phyloP scores from a whole-genome alignment of 1,140 invertebrate genomes.

The Bombus waltoni region DNA sequence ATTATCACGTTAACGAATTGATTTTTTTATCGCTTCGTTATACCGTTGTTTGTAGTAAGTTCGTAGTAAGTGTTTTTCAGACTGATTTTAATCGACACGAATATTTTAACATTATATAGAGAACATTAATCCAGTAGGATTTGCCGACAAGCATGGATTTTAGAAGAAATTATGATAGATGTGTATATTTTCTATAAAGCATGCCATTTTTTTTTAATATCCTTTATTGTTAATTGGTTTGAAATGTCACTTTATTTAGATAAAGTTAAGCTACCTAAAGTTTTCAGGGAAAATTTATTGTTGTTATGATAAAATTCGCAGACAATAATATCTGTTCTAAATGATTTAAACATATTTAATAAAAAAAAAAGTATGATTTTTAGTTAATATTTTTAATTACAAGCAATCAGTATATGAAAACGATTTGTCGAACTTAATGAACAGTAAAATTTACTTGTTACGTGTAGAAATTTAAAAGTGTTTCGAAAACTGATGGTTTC shows the following conservation, averaged over 20 bases:
- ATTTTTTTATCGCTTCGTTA: not conserved
- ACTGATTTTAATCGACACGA: not conserved
- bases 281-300: not conserved
- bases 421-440: not conserved
- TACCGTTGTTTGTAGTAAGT: not conserved
- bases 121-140: not conserved
- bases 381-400: too few relatives aligned
- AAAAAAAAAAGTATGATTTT: not conserved
- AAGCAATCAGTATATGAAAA: too few relatives aligned
- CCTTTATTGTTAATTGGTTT: not conserved
- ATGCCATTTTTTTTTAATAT: not conserved
- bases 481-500: not conserved
- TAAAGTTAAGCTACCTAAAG: too few relatives aligned
- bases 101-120: not conserved
- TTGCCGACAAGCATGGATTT: not conserved
- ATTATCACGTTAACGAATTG: not conserved
- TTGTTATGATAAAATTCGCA: slow-evolving; percentile 8
- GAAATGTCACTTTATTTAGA: not conserved
- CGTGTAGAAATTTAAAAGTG: not conserved
- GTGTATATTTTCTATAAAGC: not conserved
- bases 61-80: not conserved
- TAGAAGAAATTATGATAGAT: not conserved
- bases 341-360: not conserved
- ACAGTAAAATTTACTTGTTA: not conserved
- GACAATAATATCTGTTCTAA: not conserved